Conservation (phyloP, 2,888 invertebrate species). For the Frankliniella fusca region DNA sequence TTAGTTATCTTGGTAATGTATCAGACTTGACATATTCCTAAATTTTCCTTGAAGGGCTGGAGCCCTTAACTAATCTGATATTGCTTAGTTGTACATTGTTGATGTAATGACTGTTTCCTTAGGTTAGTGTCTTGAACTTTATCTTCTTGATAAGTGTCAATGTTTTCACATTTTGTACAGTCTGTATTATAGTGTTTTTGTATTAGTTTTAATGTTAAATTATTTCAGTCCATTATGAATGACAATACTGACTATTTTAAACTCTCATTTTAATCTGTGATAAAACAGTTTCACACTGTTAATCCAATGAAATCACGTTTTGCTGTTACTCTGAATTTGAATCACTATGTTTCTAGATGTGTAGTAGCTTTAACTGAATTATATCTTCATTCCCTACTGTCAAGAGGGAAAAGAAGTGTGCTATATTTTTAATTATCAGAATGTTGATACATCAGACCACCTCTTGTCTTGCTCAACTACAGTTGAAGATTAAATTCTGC, state of each 20-base stretch:
- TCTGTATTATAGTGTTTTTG: slow-evolving; percentile 21
- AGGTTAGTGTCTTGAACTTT: too few relatives aligned
- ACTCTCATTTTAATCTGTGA: slow-evolving; percentile 26
- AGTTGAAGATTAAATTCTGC: too few relatives aligned
- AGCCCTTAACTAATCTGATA: background rate
- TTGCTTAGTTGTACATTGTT: background rate
- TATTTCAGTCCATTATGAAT: background rate
- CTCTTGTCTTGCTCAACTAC: too few relatives aligned
- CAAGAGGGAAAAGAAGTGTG: background rate
- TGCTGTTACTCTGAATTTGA: background rate
- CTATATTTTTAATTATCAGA: background rate
- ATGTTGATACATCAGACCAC: too few relatives aligned
- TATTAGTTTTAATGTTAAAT: slow-evolving; percentile 25
- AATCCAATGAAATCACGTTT: slow-evolving; percentile 15
- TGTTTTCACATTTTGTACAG: slow-evolving; percentile 2
- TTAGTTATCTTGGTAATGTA: background rate
- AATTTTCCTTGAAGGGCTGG: too few relatives aligned
- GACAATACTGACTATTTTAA: background rate
- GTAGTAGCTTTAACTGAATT: background rate
- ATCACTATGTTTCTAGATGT: background rate
- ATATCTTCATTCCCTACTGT: background rate
- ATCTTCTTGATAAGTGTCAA: background rate
- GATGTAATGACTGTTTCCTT: background rate
- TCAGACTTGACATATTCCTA: too few relatives aligned
- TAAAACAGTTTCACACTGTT: slow-evolving; percentile 16